Percentiles rank a stretch among this genome's conserved stretches.
Evolutionary conservation across 2,113 vertebrate species (phyloP).

Genomic region (Chrysochloris asiatica): DNA sequence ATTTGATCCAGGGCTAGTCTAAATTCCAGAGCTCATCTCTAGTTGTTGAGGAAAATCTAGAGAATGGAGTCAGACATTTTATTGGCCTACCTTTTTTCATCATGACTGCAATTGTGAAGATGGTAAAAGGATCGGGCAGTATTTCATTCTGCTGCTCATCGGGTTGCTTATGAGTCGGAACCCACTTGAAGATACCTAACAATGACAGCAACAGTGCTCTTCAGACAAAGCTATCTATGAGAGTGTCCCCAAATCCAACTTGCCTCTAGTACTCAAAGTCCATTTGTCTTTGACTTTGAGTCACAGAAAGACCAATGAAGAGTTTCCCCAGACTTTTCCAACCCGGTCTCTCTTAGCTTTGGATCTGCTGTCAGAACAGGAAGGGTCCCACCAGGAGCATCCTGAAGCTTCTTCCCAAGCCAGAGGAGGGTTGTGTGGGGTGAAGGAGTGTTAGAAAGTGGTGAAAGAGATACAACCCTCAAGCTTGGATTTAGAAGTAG

Average conservation of each 20-base stretch:
- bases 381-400: background rate
- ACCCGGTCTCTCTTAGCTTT: background rate
- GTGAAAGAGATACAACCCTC: conserved; percentile 73
- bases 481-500: conserved; percentile 64
- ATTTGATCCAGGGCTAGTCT: background rate
- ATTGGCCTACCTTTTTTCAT: too few relatives aligned
- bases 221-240: background rate
- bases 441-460: conserved; percentile 59
- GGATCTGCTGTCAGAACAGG: background rate
- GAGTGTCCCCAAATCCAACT: background rate
- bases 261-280: background rate
- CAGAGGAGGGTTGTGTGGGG: background rate
- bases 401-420: background rate
- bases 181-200: too few relatives aligned
- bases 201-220: background rate
- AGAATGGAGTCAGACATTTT: background rate
- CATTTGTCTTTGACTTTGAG: background rate
- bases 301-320: background rate
- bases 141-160: too few relatives aligned
- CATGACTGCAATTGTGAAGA: too few relatives aligned
- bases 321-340: background rate
- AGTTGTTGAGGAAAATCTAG: background rate
- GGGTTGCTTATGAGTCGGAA: too few relatives aligned
- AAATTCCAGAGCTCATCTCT: background rate
- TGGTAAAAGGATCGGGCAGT: too few relatives aligned